A percentile compares a stretch with the other conserved stretches of the same genome.
These are phyloP conservation scores for Cliona cf. orientalis DNA, from an alignment of 37 sponge, comb jelly and placozoan genomes.

Conservation along the genomic window DNA sequence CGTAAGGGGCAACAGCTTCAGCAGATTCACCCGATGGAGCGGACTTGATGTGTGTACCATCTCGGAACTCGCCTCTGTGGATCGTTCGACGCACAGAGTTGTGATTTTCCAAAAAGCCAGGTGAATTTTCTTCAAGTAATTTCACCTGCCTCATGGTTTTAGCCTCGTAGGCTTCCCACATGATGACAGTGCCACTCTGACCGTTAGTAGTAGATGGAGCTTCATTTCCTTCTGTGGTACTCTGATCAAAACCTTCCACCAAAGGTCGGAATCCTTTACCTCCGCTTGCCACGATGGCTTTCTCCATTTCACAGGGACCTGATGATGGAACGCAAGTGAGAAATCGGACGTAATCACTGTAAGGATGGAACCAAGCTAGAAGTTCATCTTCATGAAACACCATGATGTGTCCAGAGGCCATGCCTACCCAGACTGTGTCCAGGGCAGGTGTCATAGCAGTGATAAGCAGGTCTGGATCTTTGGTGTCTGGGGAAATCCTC, in stretches of 20 bases:
- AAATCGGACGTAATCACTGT: slow-evolving; percentile 73
- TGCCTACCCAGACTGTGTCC: slow-evolving; percentile 88
- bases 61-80: slow-evolving; percentile 39
- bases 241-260: slow-evolving; percentile 6
- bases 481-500: background rate
- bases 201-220: slow-evolving; percentile 17
- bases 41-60: slow-evolving; percentile 43
- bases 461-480: slow-evolving; percentile 53
- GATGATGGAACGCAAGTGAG: slow-evolving; percentile 46
- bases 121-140: slow-evolving; percentile 29
- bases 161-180: slow-evolving; percentile 74
- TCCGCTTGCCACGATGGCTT: slow-evolving; percentile 76
- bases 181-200: slow-evolving; percentile 47
- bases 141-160: slow-evolving; percentile 65
- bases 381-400: slow-evolving; percentile 66
- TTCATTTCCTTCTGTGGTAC: slow-evolving; percentile 41
- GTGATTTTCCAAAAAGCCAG: slow-evolving; percentile 45
- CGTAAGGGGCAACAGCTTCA: background rate
- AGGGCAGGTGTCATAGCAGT: slow-evolving; percentile 72
- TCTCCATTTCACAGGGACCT: slow-evolving; percentile 67
- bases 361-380: slow-evolving; percentile 64
- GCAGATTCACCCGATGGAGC: background rate
- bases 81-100: slow-evolving; percentile 33
- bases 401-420: slow-evolving; percentile 87
- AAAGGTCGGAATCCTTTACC: slow-evolving; percentile 58